Base-by-base conservation (phyloP, 37 sponge, comb jelly and placozoan species). In the Halisarca cf. caerulea region DNA sequence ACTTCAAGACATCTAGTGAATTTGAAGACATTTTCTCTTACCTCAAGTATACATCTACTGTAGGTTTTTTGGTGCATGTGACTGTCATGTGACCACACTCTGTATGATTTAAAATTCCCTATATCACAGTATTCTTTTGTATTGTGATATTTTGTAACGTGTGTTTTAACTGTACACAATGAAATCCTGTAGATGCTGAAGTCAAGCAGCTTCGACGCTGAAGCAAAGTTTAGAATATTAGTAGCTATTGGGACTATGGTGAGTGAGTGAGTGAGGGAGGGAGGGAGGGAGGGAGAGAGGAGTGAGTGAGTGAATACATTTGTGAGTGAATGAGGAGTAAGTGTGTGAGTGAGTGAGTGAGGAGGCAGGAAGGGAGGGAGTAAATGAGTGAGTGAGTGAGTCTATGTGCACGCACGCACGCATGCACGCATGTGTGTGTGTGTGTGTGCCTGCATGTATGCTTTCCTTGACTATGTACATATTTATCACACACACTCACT, bases 241-340 rank as follows among this genome's bases (percentile, higher is more conserved):
- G 61, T 92, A n/a, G 90, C 79, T 30, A 28, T 92, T 42, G 93
- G 93, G 70, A 79, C 74, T 30, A 27, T 92, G 90, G 93, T 92
- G 27, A 66, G 87, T 17, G 28, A 25, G n/a, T 40, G 39, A n/a
- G n/a, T n/a, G n/a, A n/a, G n/a, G n/a, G n/a, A n/a, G n/a, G n/a
- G n/a, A n/a, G n/a, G n/a, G n/a, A n/a, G n/a, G n/a, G n/a, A n/a
- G n/a, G n/a, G n/a, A n/a, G n/a, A n/a, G n/a, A n/a, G n/a, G n/a
- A n/a, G n/a, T n/a, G n/a, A n/a, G n/a, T n/a, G n/a, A n/a, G n/a
- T n/a, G n/a, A n/a, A n/a, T n/a, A n/a, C n/a, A n/a, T n/a, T n/a
- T n/a, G n/a, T n/a, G n/a, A n/a, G n/a, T n/a, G n/a, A n/a, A n/a
- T n/a, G n/a, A n/a, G n/a, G n/a, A n/a, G n/a, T n/a, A n/a, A n/a